Evolutionary conservation across 2,797 vertebrate species (phyloP).

Genomic region (Brachyrhaphis roseni): DNA sequence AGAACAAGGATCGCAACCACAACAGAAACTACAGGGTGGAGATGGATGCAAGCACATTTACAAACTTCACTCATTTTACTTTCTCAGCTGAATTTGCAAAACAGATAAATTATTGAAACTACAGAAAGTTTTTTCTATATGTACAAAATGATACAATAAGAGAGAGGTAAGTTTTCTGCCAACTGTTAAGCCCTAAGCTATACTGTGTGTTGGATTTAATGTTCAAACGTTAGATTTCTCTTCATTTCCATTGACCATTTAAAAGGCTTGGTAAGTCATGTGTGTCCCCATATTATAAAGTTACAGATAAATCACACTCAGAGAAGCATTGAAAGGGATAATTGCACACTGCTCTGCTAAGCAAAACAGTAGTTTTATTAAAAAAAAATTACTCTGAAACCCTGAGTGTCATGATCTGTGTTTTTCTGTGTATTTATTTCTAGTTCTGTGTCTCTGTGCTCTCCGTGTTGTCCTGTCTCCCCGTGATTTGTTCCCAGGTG

Average conservation of each 20-base stretch:
- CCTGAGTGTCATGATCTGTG: not conserved
- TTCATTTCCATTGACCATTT: conserved; percentile 11
- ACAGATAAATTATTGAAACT: conserved; percentile 30
- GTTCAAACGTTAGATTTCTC: conserved; percentile 20
- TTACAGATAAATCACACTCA: not conserved
- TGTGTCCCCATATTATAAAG: not conserved
- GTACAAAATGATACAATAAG: conserved; percentile 42
- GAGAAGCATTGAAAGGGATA: conserved; percentile 2
- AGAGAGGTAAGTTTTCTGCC: conserved; percentile 1
- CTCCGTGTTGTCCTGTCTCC: too few species aligned
- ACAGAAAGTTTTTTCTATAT: conserved; percentile 18
- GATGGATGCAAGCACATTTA: conserved; percentile 36
- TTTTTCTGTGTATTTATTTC: too few species aligned
- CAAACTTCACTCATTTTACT: conserved; percentile 18
- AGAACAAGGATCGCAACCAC: conserved; percentile 31
- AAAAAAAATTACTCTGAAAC: not conserved
- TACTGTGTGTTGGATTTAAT: conserved; percentile 2
- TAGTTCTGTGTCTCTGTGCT: too few species aligned
- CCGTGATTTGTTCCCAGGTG: too few species aligned
- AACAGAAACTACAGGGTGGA: conserved; percentile 30
- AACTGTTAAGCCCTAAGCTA: not conserved
- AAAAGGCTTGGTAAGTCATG: conserved; percentile 11
- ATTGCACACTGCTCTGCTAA: not conserved
- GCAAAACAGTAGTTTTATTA: not conserved
- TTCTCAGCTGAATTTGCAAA: conserved; percentile 24